These are phyloP conservation scores for Cherax quadricarinatus DNA, from an alignment of 1,140 invertebrate species.

Conservation along the genomic window DNA sequence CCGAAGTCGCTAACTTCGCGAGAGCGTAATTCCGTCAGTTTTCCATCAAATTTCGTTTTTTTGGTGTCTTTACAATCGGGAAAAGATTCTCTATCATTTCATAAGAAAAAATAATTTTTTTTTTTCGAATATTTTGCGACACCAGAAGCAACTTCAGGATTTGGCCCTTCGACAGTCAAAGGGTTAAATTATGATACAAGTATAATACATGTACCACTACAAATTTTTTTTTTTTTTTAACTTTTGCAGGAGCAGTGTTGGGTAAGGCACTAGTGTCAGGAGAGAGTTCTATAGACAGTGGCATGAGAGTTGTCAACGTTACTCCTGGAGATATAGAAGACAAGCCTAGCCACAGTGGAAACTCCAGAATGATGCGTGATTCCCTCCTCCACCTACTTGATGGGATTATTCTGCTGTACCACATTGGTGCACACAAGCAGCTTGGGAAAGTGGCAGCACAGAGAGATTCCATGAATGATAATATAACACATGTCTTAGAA, in stretches of 20 bases:
- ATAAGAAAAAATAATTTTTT: too few species aligned
- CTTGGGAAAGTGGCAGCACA: constrained; percentile 82
- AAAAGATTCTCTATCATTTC: too few species aligned
- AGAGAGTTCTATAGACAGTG: background rate
- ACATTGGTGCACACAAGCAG: constrained; percentile 84
- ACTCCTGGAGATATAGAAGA: constrained; percentile 47
- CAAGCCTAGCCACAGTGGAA: constrained; percentile 10
- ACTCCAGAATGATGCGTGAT: constrained; percentile 58
- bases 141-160: too few species aligned
- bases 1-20: too few species aligned
- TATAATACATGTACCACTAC: too few species aligned
- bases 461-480: constrained; percentile 81
- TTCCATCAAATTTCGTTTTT: too few species aligned
- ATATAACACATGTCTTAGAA: constrained; percentile 79
- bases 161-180: too few species aligned
- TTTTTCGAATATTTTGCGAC: too few species aligned
- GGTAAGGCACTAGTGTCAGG: background rate
- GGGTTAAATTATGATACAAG: too few species aligned
- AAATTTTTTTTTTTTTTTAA: too few species aligned
- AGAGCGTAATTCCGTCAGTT: too few species aligned
- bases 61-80: too few species aligned
- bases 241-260: constrained; percentile 1
- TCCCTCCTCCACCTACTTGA: constrained; percentile 81
- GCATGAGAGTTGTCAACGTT: constrained; percentile 20
- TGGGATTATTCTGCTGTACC: constrained; percentile 83